Base-by-base conservation (phyloP, 2,113 vertebrate genomes). In the Cervus canadensis region DNA sequence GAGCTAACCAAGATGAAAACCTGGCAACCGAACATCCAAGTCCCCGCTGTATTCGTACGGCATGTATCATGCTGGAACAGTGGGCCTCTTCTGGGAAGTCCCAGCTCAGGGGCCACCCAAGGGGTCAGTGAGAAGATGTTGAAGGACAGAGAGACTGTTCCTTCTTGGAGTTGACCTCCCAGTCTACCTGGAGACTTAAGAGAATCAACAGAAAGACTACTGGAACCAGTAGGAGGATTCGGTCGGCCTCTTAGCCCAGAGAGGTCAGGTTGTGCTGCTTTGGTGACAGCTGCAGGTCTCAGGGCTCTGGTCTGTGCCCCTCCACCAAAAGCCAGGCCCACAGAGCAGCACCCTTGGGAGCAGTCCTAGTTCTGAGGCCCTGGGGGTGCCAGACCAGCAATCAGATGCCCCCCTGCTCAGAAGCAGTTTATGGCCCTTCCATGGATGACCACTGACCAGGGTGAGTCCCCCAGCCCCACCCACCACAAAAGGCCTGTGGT, bases 11-110 rank as follows among this genome's bases (percentile, higher is more conserved):
- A 28, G n/a, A 30, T 40, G 89, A 64, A 82, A 50, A 33, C 12
- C 48, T 23, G 21, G 17, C 6, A 62, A 14, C 11, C 28, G 17
- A 48, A 12, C 7, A 26, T 30, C n/a, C 30, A 16, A 36, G 25
- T 23, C 30, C n/a, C 43, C 0, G 1, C 17, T 43, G 12, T 19
- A 50, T 0, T 9, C 5, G 21, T 6, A 11, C 14, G 7, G 45
- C 3, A 11, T 7, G 45, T 48, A 21, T 23, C 59, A n/a, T 9
- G 25, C 86, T 67, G 6, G 6, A 19, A 36, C 23, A 3, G 33
- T 57, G 67, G 28, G 28, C 13, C 13, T 54, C 50, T 36, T 21
- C 64, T 57, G 56, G 14, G 11, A n/a, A 48, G 59, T 14, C 40
- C 30, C 45, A 17, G 45, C 40, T 8, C 30, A 11, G 13, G 21